Conservation (phyloP, 2,888 invertebrate species). For the Phymatocera aterrima region DNA sequence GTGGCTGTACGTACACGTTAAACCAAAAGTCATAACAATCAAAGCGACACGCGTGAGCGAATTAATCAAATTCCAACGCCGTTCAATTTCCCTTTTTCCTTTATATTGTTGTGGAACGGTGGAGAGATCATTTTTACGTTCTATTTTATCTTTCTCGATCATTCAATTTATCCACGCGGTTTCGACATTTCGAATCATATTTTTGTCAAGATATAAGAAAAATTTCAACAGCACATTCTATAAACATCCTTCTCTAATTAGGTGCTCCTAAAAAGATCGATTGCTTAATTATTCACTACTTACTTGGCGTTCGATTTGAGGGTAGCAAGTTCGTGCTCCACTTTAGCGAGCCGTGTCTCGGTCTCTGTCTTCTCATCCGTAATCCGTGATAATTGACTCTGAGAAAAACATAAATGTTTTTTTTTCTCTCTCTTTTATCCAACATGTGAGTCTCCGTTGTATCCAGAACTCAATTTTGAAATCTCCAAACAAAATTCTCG, state of each 20-base stretch:
- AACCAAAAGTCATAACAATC: constrained; percentile 15
- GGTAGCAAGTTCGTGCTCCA: constrained; percentile 67
- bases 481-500: too few species aligned
- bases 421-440: not conserved
- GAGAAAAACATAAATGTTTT: constrained; percentile 39
- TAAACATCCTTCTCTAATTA: too few species aligned
- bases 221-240: too few species aligned
- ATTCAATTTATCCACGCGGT: too few species aligned
- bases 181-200: too few species aligned
- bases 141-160: too few species aligned
- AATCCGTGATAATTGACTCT: constrained; percentile 66
- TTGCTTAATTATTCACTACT: constrained; percentile 55
- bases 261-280: not conserved
- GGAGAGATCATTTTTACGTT: too few species aligned
- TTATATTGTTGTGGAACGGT: too few species aligned
- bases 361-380: constrained; percentile 63
- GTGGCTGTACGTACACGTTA: constrained; percentile 56
- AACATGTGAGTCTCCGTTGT: not conserved
- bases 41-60: not conserved
- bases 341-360: constrained; percentile 63
- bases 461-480: too few species aligned
- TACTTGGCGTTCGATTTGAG: constrained; percentile 68
- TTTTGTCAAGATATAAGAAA: too few species aligned
- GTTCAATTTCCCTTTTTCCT: not conserved
- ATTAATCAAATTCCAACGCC: not conserved